Evolutionary conservation across 2,797 vertebrate species (phyloP).

Genomic region (Enteromius trimaculatus): DNA sequence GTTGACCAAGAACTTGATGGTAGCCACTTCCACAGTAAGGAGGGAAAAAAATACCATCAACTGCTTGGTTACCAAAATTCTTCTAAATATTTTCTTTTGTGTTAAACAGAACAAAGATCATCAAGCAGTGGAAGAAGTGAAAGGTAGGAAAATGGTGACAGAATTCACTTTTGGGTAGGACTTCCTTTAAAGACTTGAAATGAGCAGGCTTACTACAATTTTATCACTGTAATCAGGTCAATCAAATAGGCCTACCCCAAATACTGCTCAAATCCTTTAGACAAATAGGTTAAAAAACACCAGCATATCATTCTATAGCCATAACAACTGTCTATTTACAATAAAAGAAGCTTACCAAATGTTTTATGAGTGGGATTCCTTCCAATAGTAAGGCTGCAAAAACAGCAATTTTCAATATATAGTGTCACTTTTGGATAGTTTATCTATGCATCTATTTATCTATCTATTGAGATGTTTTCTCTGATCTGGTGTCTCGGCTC

Average conservation of each 20-base stretch:
- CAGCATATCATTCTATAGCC: not conserved
- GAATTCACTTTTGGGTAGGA: not conserved
- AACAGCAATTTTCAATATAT: not conserved
- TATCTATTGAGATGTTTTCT: not conserved
- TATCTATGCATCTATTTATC: not conserved
- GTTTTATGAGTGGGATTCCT: not conserved
- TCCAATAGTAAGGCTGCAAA: not conserved
- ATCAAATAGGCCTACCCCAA: not conserved
- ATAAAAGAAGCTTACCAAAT: conserved; percentile 14
- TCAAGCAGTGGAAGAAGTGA: not conserved
- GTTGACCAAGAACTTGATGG: not conserved
- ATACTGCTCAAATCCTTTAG: not conserved
- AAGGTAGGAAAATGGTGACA: not conserved
- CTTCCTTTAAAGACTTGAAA: not conserved
- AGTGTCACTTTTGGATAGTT: not conserved
- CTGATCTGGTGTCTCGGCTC: not conserved
- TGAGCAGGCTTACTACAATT: not conserved
- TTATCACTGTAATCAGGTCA: not conserved
- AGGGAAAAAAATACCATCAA: not conserved
- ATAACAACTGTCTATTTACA: not conserved
- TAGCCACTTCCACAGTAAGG: not conserved
- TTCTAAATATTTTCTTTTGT: not conserved
- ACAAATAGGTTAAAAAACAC: not conserved
- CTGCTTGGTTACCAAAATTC: not conserved
- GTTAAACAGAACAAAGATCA: not conserved